phyloP scores from a whole-genome alignment of 1,140 invertebrate species.

The Meloidogyne chitwoodi region DNA sequence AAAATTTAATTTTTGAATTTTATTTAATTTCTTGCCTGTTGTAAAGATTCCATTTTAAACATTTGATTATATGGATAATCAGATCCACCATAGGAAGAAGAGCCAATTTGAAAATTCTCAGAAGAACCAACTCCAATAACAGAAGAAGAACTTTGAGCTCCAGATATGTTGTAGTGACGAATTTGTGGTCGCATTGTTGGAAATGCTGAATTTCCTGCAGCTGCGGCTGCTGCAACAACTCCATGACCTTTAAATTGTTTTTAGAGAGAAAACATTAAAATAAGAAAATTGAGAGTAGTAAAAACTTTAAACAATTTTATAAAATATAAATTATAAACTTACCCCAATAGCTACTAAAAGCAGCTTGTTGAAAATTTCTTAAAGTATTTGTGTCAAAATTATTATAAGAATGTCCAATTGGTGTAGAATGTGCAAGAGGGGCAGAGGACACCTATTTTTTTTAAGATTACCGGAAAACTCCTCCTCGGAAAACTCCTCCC shows the following conservation, averaged over 20 bases:
- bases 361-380: not conserved
- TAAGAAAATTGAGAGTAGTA: no score
- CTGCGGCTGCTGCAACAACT: not conserved
- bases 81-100: not conserved
- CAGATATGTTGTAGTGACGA: not conserved
- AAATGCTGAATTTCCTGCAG: not conserved
- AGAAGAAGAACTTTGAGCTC: not conserved
- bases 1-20: not conserved
- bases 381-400: not conserved
- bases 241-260: no score
- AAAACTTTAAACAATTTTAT: not conserved
- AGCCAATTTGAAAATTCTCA: not conserved
- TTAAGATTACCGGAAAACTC: no score
- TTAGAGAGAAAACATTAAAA: no score
- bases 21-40: not conserved
- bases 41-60: not conserved
- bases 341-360: not conserved
- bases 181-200: not conserved
- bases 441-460: not conserved
- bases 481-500: no score
- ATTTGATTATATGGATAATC: not conserved
- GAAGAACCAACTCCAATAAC: not conserved
- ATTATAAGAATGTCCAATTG: not conserved
- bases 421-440: constrained; percentile 17
- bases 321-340: not conserved